Base-by-base conservation (phyloP, 2,888 invertebrate species). In the Quadroppia sp. region DNA sequence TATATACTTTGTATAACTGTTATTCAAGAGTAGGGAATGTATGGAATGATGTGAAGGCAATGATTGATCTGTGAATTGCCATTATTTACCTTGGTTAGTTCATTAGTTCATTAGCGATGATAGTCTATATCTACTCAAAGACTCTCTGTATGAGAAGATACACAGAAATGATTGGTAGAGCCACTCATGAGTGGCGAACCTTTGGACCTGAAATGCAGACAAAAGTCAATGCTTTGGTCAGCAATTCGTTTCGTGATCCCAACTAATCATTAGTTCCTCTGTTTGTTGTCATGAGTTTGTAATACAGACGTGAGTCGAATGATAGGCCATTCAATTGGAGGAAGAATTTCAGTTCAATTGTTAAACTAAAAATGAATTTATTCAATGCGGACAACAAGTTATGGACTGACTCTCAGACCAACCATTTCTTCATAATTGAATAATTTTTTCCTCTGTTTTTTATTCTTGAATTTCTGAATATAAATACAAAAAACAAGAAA, bases 221-320 rank as follows among this genome's bases (percentile, higher is more conserved):
- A 13, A 30, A 59, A 59, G 59, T 59, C 59, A 59, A 30, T 59
- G 59, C 59, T 59, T 50, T 59, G 59, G 59, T 59, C 59, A 59
- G 59, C 59, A 20, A n/a, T 50, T 59, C 20, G 25, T 17, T 59
- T 59, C 59, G 59, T 59, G 59, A 59, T 59, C 59, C 25, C 28
- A 9, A 59, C 59, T 59, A 59, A 59, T 59, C 59, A 59, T 59
- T 59, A 59, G 59, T 59, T 59, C 59, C 28, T 59, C 28, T 59
- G 59, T 59, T 59, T 59, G 59, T 59, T 50, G 50, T 50, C 59
- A 59, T 25, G 59, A 59, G 59, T 59, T 59, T 59, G 59, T 59
- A 59, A 59, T 59, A 59, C 59, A 59, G 15, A 59, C 59, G 59
- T 59, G 59, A 59, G 28, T 30, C 59, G 59, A 59, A 59, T 59